Evolutionary conservation across 2,888 invertebrate genomes (phyloP).

Genomic region (Elgonia sp.): DNA sequence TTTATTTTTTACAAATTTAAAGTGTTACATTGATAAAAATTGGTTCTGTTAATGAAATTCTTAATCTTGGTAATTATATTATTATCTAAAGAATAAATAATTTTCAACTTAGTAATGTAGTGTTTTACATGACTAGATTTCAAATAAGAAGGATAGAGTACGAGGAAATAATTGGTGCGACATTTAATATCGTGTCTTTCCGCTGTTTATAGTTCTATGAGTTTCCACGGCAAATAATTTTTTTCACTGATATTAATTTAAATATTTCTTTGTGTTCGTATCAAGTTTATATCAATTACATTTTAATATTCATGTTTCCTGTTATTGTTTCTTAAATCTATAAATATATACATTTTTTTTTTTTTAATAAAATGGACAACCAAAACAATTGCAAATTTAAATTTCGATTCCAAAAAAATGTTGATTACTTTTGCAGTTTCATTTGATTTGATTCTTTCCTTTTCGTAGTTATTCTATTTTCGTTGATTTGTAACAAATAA

Average conservation of each 20-base stretch:
- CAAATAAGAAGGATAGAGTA: slow-evolving; percentile 23
- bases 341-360: neutral
- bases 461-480: neutral
- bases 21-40: too few species aligned
- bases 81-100: too few species aligned
- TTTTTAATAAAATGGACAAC: too few species aligned
- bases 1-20: too few species aligned
- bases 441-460: neutral
- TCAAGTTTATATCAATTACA: slow-evolving; percentile 18
- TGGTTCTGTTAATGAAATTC: too few species aligned
- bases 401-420: too few species aligned
- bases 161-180: slow-evolving; percentile 40
- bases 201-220: slow-evolving; percentile 18
- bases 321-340: neutral
- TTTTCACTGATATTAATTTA: slow-evolving; percentile 31
- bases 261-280: slow-evolving; percentile 17
- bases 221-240: slow-evolving; percentile 43
- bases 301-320: slow-evolving; percentile 12
- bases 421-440: neutral
- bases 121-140: slow-evolving; percentile 16
- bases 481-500: slow-evolving; percentile 28
- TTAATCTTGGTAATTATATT: too few species aligned
- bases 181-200: slow-evolving; percentile 38
- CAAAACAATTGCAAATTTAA: too few species aligned
- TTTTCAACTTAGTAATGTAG: too few species aligned